A percentile compares a stretch with the other conserved stretches of the same genome.
Evolutionary conservation across 2,888 invertebrate genomes (phyloP).

Genomic region (Oasisia sp.): DNA sequence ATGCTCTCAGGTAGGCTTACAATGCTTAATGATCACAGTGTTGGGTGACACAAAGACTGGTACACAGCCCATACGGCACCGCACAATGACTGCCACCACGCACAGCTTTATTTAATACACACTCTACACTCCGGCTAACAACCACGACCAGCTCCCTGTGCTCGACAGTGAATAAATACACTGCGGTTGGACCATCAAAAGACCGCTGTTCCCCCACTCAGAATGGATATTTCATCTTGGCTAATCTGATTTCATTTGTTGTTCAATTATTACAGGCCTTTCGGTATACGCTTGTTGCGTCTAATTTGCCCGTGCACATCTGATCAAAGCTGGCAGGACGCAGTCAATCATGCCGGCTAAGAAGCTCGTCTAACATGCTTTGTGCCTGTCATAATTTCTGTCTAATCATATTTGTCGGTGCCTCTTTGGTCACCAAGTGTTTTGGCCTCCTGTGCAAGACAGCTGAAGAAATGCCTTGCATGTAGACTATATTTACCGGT

Average conservation of each 20-base stretch:
- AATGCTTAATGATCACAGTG: neutral
- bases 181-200: neutral
- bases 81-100: neutral
- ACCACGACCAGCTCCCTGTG: neutral
- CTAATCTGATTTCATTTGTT: constrained; percentile 11
- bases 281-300: neutral
- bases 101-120: neutral
- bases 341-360: neutral
- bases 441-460: constrained; percentile 3
- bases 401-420: constrained; percentile 12
- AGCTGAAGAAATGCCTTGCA: constrained; percentile 17
- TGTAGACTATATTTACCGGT: neutral
- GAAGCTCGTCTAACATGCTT: constrained; percentile 10
- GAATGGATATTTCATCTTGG: constrained; percentile 4
- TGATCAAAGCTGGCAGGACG: constrained; percentile 7
- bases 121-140: neutral
- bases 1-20: neutral
- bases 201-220: neutral
- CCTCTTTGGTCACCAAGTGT: neutral
- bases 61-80: neutral
- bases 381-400: neutral
- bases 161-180: neutral
- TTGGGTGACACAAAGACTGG: neutral
- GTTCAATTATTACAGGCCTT: constrained; percentile 17
- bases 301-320: neutral